Conservation (phyloP, 2,888 invertebrate genomes). For the Ophion slaviceki region DNA sequence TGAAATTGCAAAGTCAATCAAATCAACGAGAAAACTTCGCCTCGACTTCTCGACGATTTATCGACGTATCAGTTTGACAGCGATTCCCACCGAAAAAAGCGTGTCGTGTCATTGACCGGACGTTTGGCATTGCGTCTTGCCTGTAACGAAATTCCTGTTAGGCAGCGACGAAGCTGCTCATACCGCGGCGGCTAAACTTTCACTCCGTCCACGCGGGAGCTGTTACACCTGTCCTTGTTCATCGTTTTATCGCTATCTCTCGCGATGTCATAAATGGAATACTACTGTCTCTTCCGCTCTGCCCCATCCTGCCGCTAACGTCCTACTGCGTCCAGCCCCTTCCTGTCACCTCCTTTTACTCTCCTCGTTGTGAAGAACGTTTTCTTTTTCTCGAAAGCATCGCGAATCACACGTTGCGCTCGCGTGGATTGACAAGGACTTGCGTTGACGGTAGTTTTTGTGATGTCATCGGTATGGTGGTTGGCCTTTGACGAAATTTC, state of each 20-base stretch:
- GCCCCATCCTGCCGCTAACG: neutral
- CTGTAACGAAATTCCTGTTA: conserved; percentile 55
- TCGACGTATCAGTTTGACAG: neutral
- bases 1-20: no score
- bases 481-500: conserved; percentile 67
- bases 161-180: conserved; percentile 27
- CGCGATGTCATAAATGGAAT: conserved; percentile 54
- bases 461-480: conserved; percentile 38
- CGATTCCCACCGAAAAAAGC: conserved; percentile 31
- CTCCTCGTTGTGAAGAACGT: neutral
- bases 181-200: conserved; percentile 52
- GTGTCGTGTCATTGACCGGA: conserved; percentile 65
- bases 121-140: conserved; percentile 56
- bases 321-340: neutral
- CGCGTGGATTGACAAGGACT: neutral
- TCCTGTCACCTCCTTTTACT: neutral
- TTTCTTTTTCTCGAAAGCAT: neutral
- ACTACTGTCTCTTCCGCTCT: conserved; percentile 21
- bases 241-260: conserved; percentile 53
- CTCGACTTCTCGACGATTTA: neutral
- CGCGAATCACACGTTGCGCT: neutral
- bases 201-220: conserved; percentile 46
- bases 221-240: conserved; percentile 65
- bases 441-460: conserved; percentile 1
- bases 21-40: neutral